Conservation (phyloP, 2,888 invertebrate genomes). For the Catonia carolina region DNA sequence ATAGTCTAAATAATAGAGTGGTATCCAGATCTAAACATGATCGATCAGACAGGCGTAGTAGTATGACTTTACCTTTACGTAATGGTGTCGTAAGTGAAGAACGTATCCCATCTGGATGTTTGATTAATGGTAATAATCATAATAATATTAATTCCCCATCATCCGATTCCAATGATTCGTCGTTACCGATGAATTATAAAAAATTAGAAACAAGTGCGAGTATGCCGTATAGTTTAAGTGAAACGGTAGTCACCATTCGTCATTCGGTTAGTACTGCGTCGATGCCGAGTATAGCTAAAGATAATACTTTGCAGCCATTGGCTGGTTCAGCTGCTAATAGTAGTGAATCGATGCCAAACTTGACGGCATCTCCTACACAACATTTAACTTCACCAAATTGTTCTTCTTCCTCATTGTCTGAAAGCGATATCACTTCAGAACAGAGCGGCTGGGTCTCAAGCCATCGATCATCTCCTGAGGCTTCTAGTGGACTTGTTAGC, state of each 20-base stretch:
- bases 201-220: constrained; percentile 48
- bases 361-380: constrained; percentile 44
- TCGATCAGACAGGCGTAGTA: too few species aligned
- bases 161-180: constrained; percentile 31
- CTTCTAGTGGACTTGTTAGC: constrained; percentile 42
- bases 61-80: too few species aligned
- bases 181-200: constrained; percentile 21
- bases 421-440: constrained; percentile 56
- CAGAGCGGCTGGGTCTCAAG: constrained; percentile 86
- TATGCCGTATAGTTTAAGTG: constrained; percentile 54
- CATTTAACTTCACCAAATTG: constrained; percentile 16
- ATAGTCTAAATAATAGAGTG: too few species aligned
- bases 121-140: background rate
- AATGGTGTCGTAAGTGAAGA: background rate
- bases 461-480: constrained; percentile 45
- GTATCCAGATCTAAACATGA: too few species aligned
- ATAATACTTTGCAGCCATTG: constrained; percentile 19
- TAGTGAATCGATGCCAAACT: constrained; percentile 66
- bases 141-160: constrained; percentile 25
- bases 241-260: constrained; percentile 31
- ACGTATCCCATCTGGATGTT: background rate
- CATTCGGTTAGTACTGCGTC: constrained; percentile 40
- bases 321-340: constrained; percentile 47
- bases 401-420: constrained; percentile 38
- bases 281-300: constrained; percentile 36